Evolutionary conservation across 2,113 vertebrate genomes (phyloP), one percentile per base, ranked within the genome.

Genomic region (Phrynocephalus versicolor): DNA sequence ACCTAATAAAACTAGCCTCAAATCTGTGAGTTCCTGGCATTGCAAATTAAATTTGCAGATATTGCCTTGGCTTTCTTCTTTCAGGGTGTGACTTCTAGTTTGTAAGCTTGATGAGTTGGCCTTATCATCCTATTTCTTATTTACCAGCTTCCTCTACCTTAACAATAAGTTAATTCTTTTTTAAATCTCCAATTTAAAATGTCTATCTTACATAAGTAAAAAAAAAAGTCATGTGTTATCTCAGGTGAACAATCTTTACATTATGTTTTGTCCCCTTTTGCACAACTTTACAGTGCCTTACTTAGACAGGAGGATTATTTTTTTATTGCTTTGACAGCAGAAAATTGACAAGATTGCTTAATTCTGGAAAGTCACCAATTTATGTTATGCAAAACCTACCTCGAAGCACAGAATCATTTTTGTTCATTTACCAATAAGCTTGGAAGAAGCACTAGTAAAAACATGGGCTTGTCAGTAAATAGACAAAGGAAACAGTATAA

Each of bases 391-490:
- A 88, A 86, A 57, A 88, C 86, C 18, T 78, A 86, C 25, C 72
- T 75, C 85, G 70, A 41, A 75, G 72, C 80, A 81, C 18, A 81
- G 85, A 92, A 79, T 5, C 71, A 70, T 1, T 0, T 60, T 83
- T 73, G 73, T 89, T 79, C 41, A 74, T 41, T 62, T 64, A 87
- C 45, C n/a, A 91, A 67, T 55, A 84, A 85, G 82, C 41, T 78
- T 86, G n/a, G 58, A 89, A 78, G 58, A 84, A 82, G 60, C 65
- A 62, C 18, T 72, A 85, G 41, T 83, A 62, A 83, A 85, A 85
- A 27, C 21, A 82, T 70, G 37, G 71, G 27, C 33, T 83, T 55
- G 73, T 33, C 58, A 75, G 84, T 80, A 86, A 80, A 82, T 1
- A 85, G 39, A 58, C 37, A 73, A 79, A 67, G 57, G 16, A 62